Evolutionary conservation across 2,797 vertebrate species (phyloP).

Genomic region (Chanos chanos): DNA sequence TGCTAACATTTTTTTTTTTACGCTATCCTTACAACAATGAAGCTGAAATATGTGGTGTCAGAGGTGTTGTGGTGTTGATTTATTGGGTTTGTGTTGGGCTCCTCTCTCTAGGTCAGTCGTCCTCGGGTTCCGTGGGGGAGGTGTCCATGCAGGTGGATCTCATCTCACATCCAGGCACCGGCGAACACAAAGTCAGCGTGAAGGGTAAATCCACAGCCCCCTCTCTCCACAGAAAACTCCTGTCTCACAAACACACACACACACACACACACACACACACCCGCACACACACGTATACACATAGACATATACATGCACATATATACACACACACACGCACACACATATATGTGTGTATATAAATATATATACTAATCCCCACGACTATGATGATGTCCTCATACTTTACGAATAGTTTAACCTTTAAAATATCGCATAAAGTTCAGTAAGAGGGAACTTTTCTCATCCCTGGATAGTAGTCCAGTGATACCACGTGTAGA

Average conservation of each 20-base stretch:
- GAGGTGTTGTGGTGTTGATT: constrained; percentile 47
- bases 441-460: too few species aligned
- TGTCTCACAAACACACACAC: background rate
- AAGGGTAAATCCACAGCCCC: constrained; percentile 81
- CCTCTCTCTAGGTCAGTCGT: constrained; percentile 77
- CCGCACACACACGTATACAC: background rate
- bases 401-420: too few species aligned
- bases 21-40: background rate
- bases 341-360: background rate
- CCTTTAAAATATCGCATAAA: too few species aligned
- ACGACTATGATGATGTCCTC: too few species aligned
- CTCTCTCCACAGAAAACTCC: too few species aligned
- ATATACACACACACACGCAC: background rate
- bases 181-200: constrained; percentile 95
- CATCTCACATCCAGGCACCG: constrained; percentile 88
- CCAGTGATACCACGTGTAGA: too few species aligned
- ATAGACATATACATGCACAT: background rate
- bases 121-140: constrained; percentile 87
- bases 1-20: constrained; percentile 15
- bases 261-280: background rate
- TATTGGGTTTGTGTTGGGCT: constrained; percentile 57
- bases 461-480: too few species aligned
- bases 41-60: background rate
- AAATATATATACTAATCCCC: background rate
- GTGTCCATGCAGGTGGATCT: constrained; percentile 92